Base-by-base conservation (phyloP, 2,797 vertebrate genomes). In the Cottoperca gobio region DNA sequence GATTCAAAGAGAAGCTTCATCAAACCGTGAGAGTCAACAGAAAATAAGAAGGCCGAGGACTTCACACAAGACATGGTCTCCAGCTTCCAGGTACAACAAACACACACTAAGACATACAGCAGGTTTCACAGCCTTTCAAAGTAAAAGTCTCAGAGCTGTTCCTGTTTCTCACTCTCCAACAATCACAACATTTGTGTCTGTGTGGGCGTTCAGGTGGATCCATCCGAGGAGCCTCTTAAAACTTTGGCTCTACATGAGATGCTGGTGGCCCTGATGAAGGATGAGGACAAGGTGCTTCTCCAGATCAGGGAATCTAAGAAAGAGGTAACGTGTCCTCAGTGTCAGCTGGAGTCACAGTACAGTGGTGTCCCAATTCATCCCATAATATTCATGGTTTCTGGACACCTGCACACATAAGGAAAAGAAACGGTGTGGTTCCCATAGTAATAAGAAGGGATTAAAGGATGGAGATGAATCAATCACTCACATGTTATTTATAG, bases 71-170 rank as follows among this genome's bases (percentile, higher is more conserved):
- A 86, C 53, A 57, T 83, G 86, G 85, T 87, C 8, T 62, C 69
- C 40, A 46, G 19, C 53, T 91, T 88, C 66, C 85, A 89, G 88
- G 92, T 91, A 40, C 21, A 8, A 46, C 24, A 52, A 19, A 21
- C 35, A 16, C 39, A 37, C 17, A n/a, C 8, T 11, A 16, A 39
- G 2, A 2, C 33, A 19, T 10, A 39, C 19, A 37, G 23, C 3
- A 11, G 5, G 8, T 6, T 49, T 21, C 21, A 53, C 31, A 48
- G 37, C 3, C 24, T 33, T 61, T 58, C 45, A 53, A 14, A 66
- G 0, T 40, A 33, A 24, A 21, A 23, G 26, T 14, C 13, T 37
- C n/a, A 6, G 6, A 31, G 46, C 45, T 13, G 14, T 26, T n/a
- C n/a, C n/a, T n/a, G n/a, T n/a, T n/a, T n/a, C n/a, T n/a, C n/a